Conservation (phyloP, 2,888 invertebrate species). For the Plebejus argus region DNA sequence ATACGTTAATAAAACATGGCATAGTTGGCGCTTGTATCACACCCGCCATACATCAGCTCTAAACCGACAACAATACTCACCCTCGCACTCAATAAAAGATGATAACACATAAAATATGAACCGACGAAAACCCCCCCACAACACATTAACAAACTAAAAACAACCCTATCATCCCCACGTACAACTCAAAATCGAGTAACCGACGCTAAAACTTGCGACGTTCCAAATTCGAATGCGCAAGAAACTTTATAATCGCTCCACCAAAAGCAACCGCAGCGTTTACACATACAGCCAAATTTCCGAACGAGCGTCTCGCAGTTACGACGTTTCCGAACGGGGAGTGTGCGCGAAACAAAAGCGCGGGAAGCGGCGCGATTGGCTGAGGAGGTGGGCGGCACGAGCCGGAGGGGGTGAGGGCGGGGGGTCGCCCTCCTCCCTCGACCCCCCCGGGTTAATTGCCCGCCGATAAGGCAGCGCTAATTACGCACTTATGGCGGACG, state of each 20-base stretch:
- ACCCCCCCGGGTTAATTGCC: conserved; percentile 78
- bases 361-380: conserved; percentile 75
- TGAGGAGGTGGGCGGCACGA: conserved; percentile 78
- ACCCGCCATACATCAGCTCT: conserved; percentile 61
- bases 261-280: conserved; percentile 75
- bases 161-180: conserved; percentile 43
- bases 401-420: conserved; percentile 55
- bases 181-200: conserved; percentile 45
- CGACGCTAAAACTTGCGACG: conserved; percentile 50
- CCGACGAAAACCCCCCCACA: conserved; percentile 70
- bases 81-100: conserved; percentile 81
- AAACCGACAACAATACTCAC: conserved; percentile 78
- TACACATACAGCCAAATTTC: conserved; percentile 75
- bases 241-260: conserved; percentile 68
- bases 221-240: conserved; percentile 49
- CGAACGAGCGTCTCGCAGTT: conserved; percentile 71
- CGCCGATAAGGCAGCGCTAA: conserved; percentile 81
- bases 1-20: conserved; percentile 11
- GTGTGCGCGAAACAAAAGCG: conserved; percentile 75
- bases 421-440: conserved; percentile 52
- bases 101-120: conserved; percentile 81
- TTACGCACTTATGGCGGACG: conserved; percentile 81
- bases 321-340: conserved; percentile 76
- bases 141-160: conserved; percentile 41
- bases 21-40: conserved; percentile 1